A percentile compares a stretch with the other conserved stretches of the same genome.
These are phyloP conservation scores for Selenia dentaria DNA, from an alignment of 2,888 invertebrate genomes.

Conservation along the genomic window DNA sequence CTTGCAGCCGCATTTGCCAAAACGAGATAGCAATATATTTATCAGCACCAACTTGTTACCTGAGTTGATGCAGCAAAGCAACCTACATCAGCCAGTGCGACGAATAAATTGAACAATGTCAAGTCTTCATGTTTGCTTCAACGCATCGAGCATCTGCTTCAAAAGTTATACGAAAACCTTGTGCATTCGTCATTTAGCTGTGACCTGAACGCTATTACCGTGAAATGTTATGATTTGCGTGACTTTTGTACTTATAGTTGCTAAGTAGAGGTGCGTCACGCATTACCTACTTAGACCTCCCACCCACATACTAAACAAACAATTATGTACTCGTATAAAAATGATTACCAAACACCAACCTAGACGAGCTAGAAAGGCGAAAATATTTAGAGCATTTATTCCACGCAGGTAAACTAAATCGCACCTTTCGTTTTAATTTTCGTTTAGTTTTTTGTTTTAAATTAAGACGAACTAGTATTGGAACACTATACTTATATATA, in stretches of 20 bases:
- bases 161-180: conserved; percentile 55
- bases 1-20: conserved; percentile 16
- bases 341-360: too few relatives aligned
- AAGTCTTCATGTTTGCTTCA: conserved; percentile 62
- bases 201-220: too few relatives aligned
- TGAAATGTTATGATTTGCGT: conserved; percentile 33
- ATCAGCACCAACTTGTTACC: conserved; percentile 52
- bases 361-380: too few relatives aligned
- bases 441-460: too few relatives aligned
- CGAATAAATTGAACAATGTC: conserved; percentile 69
- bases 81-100: conserved; percentile 76
- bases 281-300: conserved; percentile 16
- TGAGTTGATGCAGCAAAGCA: conserved; percentile 77
- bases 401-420: too few relatives aligned
- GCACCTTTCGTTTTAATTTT: too few relatives aligned
- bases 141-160: conserved; percentile 47
- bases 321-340: too few relatives aligned
- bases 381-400: too few relatives aligned
- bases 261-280: conserved; percentile 32
- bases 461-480: too few relatives aligned
- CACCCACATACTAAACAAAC: conserved; percentile 16
- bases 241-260: conserved; percentile 22
- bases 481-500: too few relatives aligned
- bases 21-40: conserved; percentile 49
- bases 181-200: conserved; percentile 15